A percentile compares a stretch with the other conserved stretches of the same genome.
phyloP scores from a whole-genome alignment of 2,113 vertebrate species.

The Vulpes vulpes region DNA sequence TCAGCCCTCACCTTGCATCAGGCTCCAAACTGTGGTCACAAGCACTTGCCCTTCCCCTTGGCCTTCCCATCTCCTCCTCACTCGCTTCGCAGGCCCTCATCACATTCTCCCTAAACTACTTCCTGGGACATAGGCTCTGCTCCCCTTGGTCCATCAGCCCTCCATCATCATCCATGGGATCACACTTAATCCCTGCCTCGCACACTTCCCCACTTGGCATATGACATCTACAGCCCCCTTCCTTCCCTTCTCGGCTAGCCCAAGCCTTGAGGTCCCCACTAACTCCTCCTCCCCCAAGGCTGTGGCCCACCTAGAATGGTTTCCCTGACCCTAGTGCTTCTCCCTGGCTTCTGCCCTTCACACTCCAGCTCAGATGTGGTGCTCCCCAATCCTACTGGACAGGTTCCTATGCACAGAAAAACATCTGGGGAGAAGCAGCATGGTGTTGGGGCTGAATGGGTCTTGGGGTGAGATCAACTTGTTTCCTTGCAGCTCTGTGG shows the following conservation, averaged over 20 bases:
- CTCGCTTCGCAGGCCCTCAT: neutral
- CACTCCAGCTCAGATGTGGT: neutral
- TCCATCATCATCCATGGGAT: neutral
- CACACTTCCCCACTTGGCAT: neutral
- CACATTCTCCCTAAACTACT: neutral
- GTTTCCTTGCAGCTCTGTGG: neutral
- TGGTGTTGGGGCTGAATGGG: neutral
- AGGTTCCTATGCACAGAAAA: neutral
- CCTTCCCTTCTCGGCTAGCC: neutral
- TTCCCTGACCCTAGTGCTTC: neutral
- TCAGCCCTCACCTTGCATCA: neutral
- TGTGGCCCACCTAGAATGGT: neutral
- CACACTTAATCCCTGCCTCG: neutral
- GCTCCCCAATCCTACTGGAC: neutral
- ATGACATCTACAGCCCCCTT: neutral
- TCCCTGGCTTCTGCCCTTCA: neutral
- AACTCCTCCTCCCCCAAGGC: neutral
- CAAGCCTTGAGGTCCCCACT: neutral
- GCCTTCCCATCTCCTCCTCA: neutral
- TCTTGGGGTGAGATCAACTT: neutral
- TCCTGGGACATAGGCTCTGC: neutral
- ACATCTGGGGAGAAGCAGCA: neutral
- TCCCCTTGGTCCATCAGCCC: neutral
- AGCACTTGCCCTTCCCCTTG: neutral
- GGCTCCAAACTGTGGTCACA: neutral